Base-by-base conservation (phyloP, 2,888 invertebrate genomes). In the Platypus cylindrus region DNA sequence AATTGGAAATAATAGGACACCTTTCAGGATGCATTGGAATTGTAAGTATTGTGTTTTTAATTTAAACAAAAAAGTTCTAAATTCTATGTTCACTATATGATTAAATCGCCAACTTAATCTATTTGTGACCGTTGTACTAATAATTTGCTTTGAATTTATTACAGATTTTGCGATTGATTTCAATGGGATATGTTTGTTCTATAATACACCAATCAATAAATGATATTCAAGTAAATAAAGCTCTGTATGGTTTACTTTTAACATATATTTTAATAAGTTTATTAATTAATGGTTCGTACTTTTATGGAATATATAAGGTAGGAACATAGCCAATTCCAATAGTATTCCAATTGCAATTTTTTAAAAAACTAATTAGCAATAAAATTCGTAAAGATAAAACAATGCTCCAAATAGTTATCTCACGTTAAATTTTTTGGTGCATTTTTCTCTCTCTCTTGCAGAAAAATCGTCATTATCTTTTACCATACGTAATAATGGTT, bases 21-120 rank as follows among this genome's bases (percentile, higher is more conserved):
- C 27, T 17, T 17, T 22, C 37, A n/a, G 37, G 37, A 29, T 37
- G 37, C 22, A 18, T 37, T 9, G 37, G 37, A 32, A 20, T 37
- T 5, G 37, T 37, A 37, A 32, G 29, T 31, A 28, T n/a, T 14
- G 3, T 16, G 11, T 25, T n/a, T n/a, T 25, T 7, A 25, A 25
- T 11, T 25, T 25, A 5, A 5, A 20, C 20, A 20, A 20, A 20
- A 20, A 20, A 20, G 8, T 24, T 24, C 5, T n/a, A 4, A 11
- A 24, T 11, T 24, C 11, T 24, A n/a, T 24, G 11, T 12, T 24
- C 8, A 20, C 5, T 20, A 24, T 24, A 24, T 24, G 3, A 12
- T n/a, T 24, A 24, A 20, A 20, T 8, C 20, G 20, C 8, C 20
- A 20, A 20, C 5, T n/a, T n/a, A 8, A 20, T 20, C 20, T 20